Evolutionary conservation across 2,888 invertebrate species (phyloP).

Genomic region (Dolichomitus sp.): DNA sequence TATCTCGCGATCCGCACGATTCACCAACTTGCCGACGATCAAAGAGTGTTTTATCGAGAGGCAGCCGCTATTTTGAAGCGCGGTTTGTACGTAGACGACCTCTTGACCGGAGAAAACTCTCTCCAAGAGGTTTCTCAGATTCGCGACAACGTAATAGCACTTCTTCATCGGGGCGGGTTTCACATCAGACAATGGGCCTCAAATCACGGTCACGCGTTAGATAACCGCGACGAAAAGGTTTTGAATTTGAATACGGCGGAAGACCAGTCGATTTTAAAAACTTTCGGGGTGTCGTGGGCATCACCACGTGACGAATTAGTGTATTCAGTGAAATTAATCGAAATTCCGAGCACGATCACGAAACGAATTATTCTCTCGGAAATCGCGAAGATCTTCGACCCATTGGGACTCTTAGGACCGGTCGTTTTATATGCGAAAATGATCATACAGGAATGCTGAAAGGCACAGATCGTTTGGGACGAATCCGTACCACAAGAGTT

Average conservation of each 20-base stretch:
- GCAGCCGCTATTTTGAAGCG: slow-evolving; percentile 45
- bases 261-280: slow-evolving; percentile 48
- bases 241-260: slow-evolving; percentile 44
- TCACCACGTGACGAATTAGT: slow-evolving; percentile 44
- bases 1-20: slow-evolving; percentile 63
- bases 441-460: slow-evolving; percentile 50
- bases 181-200: slow-evolving; percentile 74
- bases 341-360: slow-evolving; percentile 29
- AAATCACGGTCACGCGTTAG: slow-evolving; percentile 60
- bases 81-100: slow-evolving; percentile 69
- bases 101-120: slow-evolving; percentile 63
- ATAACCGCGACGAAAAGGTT: slow-evolving; percentile 51
- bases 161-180: slow-evolving; percentile 76
- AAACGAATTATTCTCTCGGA: slow-evolving; percentile 55
- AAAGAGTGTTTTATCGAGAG: slow-evolving; percentile 43
- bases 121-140: slow-evolving; percentile 63
- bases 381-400: too few species aligned
- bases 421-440: slow-evolving; percentile 48
- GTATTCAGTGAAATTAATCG: slow-evolving; percentile 47
- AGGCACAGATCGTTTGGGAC: slow-evolving; percentile 43
- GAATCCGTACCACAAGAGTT: slow-evolving; percentile 37
- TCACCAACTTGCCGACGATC: slow-evolving; percentile 62
- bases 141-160: slow-evolving; percentile 65
- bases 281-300: slow-evolving; percentile 58
- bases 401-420: slow-evolving; percentile 58